phyloP scores from a whole-genome alignment of 2,888 invertebrate species.

The Andrena praecox region DNA sequence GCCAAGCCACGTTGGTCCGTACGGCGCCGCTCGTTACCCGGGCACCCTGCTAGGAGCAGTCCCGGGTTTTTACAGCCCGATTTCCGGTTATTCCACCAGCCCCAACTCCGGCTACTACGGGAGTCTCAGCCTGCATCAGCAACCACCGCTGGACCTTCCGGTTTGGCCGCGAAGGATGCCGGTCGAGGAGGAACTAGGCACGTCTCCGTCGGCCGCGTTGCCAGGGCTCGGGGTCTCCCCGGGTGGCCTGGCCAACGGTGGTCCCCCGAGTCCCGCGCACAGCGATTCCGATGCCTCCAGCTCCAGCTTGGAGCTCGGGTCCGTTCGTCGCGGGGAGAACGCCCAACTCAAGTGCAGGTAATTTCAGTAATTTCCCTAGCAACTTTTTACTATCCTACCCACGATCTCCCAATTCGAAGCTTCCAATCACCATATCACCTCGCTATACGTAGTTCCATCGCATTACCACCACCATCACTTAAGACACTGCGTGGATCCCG shows the following conservation, averaged over 20 bases:
- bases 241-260: slow-evolving; percentile 73
- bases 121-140: slow-evolving; percentile 63
- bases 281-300: slow-evolving; percentile 84
- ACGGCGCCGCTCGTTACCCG: slow-evolving; percentile 82
- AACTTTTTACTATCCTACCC: too few relatives aligned
- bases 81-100: slow-evolving; percentile 71
- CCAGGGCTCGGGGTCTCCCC: slow-evolving; percentile 75
- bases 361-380: slow-evolving; percentile 20
- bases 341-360: slow-evolving; percentile 84
- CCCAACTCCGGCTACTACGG: slow-evolving; percentile 72
- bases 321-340: slow-evolving; percentile 81
- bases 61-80: slow-evolving; percentile 79
- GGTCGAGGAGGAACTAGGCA: slow-evolving; percentile 81
- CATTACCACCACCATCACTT: neutral
- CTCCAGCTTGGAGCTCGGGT: slow-evolving; percentile 82
- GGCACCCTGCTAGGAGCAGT: slow-evolving; percentile 80
- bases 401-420: too few relatives aligned
- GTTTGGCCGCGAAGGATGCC: slow-evolving; percentile 84
- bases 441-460: too few relatives aligned
- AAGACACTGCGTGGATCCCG: neutral
- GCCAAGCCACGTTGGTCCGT: slow-evolving; percentile 82
- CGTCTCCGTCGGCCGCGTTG: slow-evolving; percentile 75
- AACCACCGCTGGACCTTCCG: slow-evolving; percentile 79
- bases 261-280: slow-evolving; percentile 83
- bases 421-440: too few relatives aligned